phyloP scores from a whole-genome alignment of 2,113 vertebrate genomes.

The Haemorhous mexicanus region DNA sequence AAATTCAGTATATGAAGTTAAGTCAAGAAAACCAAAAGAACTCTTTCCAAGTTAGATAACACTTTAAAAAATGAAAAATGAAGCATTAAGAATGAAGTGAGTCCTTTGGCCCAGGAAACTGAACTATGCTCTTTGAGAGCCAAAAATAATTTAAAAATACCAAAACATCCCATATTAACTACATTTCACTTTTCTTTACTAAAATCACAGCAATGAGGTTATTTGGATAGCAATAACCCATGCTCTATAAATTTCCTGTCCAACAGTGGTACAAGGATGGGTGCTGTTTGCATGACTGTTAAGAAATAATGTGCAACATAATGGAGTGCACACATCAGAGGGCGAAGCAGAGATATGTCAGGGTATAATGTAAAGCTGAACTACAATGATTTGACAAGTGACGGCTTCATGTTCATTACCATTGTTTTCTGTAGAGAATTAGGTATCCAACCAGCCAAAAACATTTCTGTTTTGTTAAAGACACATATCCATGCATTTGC shows the following conservation, averaged over 20 bases:
- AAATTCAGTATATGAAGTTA: background rate
- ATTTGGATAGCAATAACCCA: background rate
- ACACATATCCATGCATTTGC: fast-evolving
- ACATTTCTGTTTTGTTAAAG: background rate
- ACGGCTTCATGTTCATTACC: background rate
- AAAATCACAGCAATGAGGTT: background rate
- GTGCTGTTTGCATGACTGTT: background rate
- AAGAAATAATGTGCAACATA: background rate
- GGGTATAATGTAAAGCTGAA: background rate
- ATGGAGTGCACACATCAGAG: background rate
- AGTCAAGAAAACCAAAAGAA: background rate
- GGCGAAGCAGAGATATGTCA: background rate
- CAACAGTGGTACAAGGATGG: background rate
- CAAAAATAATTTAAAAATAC: background rate
- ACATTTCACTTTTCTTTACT: background rate
- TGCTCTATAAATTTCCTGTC: background rate
- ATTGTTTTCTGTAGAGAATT: background rate
- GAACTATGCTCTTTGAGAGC: background rate
- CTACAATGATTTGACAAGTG: background rate
- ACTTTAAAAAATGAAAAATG: background rate
- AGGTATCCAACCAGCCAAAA: background rate
- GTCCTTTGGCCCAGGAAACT: background rate
- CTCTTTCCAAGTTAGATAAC: background rate
- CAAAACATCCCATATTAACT: background rate
- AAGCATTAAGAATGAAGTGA: background rate